Evolutionary conservation across 2,888 invertebrate genomes (phyloP).

Genomic region (Copidosoma aretas): DNA sequence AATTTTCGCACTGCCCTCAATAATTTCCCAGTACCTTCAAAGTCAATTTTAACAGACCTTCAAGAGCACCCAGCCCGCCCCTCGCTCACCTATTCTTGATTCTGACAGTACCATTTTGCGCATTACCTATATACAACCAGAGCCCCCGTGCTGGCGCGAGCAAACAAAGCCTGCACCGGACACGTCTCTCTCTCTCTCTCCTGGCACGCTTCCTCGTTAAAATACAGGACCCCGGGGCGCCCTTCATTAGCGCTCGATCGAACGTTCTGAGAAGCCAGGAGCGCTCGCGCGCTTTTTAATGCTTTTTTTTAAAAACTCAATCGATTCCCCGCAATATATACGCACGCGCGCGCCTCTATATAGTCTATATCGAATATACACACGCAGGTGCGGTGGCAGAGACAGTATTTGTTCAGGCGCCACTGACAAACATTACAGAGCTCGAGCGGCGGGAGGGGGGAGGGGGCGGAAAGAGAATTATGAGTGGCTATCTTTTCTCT

Average conservation of each 20-base stretch:
- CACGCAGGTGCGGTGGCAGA: conserved; percentile 42
- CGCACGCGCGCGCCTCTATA: neutral
- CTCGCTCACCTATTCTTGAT: too few relatives aligned
- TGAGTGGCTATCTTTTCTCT: neutral
- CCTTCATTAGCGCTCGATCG: conserved; percentile 25
- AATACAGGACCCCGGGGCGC: conserved; percentile 7
- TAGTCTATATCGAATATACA: neutral
- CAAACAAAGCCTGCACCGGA: too few relatives aligned
- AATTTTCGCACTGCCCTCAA: too few relatives aligned
- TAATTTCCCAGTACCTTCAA: too few relatives aligned
- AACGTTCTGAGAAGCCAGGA: too few relatives aligned
- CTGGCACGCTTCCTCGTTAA: conserved; percentile 17
- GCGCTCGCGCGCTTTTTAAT: neutral
- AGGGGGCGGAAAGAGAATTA: neutral
- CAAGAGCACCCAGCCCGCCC: too few relatives aligned
- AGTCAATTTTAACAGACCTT: too few relatives aligned
- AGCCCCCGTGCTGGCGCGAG: too few relatives aligned
- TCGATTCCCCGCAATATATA: neutral
- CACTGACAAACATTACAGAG: conserved; percentile 44
- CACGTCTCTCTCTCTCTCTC: too few relatives aligned
- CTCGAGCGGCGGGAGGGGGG: neutral
- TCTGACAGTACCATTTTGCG: too few relatives aligned
- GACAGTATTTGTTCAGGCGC: conserved; percentile 56
- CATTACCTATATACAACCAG: too few relatives aligned
- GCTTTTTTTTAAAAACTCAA: neutral